A percentile compares a stretch with the other conserved stretches of the same genome.
Evolutionary conservation across 2,113 vertebrate species (phyloP).

Genomic region (Lycaon pictus): DNA sequence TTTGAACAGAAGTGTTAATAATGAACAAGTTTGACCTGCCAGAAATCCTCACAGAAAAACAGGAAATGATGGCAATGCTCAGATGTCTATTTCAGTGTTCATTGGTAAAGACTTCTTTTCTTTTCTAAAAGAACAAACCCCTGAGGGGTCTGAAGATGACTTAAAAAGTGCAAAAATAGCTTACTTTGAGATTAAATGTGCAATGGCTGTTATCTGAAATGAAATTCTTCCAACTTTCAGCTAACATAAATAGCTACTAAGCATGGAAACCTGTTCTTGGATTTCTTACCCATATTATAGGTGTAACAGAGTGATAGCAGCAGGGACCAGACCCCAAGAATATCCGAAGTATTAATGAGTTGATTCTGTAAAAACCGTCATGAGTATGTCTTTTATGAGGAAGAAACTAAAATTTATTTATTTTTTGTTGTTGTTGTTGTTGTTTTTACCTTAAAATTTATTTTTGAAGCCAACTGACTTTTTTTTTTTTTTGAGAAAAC

Average conservation of each 20-base stretch:
- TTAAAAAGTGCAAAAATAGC: conserved; percentile 66
- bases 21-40: conserved; percentile 64
- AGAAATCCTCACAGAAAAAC: conserved; percentile 63
- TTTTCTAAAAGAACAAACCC: conserved; percentile 53
- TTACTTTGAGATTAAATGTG: conserved; percentile 18
- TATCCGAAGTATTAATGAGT: neutral
- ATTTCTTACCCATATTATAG: neutral
- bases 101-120: conserved; percentile 12
- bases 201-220: neutral
- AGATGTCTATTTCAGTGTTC: conserved; percentile 64
- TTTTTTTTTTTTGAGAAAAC: neutral
- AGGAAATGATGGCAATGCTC: conserved; percentile 48
- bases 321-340: neutral
- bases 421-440: too few species aligned
- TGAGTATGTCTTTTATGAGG: neutral
- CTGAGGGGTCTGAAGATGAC: conserved; percentile 32
- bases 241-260: neutral
- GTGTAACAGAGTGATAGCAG: neutral
- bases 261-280: neutral
- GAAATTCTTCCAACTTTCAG: conserved; percentile 10
- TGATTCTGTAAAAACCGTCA: neutral
- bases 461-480: neutral
- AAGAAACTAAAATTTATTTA: neutral
- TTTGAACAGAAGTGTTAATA: conserved; percentile 75
- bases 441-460: neutral